Base-by-base conservation (phyloP, 1,140 invertebrate genomes). In the Episyrphus balteatus region DNA sequence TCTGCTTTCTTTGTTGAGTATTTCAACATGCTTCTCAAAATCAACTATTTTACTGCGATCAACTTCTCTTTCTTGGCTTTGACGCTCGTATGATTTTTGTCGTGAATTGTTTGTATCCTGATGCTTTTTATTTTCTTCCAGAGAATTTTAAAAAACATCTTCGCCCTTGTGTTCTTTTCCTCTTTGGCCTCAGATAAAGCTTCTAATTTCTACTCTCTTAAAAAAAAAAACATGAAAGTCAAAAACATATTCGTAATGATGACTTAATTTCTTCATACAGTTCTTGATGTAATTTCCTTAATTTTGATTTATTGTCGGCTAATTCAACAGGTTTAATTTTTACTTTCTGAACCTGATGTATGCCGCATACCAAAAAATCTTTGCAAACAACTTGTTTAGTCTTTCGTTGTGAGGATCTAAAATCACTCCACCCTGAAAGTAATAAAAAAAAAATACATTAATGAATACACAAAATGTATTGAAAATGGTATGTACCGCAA, bases 191-290 rank as follows among this genome's bases (percentile, higher is more conserved):
- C 92, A 2, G 84, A 72, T 12, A 92, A 66, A 36, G 83, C 75
- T 71, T 97, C 92, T 0, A 83, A 85, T 70, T 92, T 94, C 68
- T 95, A 92, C 68, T 97, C 91, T 18, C 89, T 93, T n/a, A n/a
- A n/a, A 55, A 30, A 78, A 74, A 58, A 11, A 32, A 13, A 33
- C 5, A 45, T 39, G n/a, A 19, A 10, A 8, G 11, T 7, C 21
- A 42, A 14, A 0, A 1, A 14, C 13, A 42, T 46, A n/a, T n/a
- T n/a, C n/a, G n/a, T 13, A 14, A 34, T 36, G 3, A 21, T 2
- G n/a, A 19, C 3, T 48, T 46, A 40, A 19, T 14, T 17, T 14
- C 41, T 19, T 10, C 86, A 78, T 74, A 92, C 87, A 95, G 71
- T 75, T 95, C 91, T 64, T 93, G 89, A 50, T 87, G 74, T 54